Conservation (phyloP, 1,140 invertebrate genomes). For the Tenebrio molitor region DNA sequence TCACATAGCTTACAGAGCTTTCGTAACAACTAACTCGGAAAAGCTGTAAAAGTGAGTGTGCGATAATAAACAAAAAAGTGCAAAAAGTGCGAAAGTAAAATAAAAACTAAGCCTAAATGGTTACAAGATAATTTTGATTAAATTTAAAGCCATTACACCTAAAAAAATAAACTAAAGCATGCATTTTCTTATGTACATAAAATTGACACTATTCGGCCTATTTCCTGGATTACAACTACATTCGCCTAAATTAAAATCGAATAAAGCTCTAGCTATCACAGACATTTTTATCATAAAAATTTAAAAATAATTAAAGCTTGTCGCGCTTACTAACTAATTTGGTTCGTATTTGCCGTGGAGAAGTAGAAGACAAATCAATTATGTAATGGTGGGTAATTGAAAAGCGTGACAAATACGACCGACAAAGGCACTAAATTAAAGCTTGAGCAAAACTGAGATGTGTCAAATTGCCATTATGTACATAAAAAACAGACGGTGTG, state of each 20-base stretch:
- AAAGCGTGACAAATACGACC: background rate
- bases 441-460: constrained; percentile 64
- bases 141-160: constrained; percentile 45
- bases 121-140: constrained; percentile 45
- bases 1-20: constrained; percentile 61
- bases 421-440: constrained; percentile 57
- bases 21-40: constrained; percentile 50
- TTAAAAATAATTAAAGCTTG: constrained; percentile 55
- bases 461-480: constrained; percentile 46
- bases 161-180: constrained; percentile 51
- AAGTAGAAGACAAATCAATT: too few relatives aligned
- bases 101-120: constrained; percentile 40
- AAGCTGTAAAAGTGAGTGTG: constrained; percentile 51
- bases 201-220: constrained; percentile 64
- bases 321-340: constrained; percentile 43
- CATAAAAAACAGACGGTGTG: constrained; percentile 18
- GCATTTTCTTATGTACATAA: constrained; percentile 59
- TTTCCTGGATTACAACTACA: constrained; percentile 20
- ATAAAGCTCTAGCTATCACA: constrained; percentile 31
- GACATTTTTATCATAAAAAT: background rate
- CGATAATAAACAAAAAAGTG: constrained; percentile 40
- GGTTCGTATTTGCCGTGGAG: too few relatives aligned
- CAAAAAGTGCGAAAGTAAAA: constrained; percentile 42
- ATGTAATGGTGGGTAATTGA: too few relatives aligned
- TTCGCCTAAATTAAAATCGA: background rate